These are phyloP conservation scores for Trididemnum nubilum DNA, from an alignment of 23 tunicate genomes.

Conservation along the genomic window DNA sequence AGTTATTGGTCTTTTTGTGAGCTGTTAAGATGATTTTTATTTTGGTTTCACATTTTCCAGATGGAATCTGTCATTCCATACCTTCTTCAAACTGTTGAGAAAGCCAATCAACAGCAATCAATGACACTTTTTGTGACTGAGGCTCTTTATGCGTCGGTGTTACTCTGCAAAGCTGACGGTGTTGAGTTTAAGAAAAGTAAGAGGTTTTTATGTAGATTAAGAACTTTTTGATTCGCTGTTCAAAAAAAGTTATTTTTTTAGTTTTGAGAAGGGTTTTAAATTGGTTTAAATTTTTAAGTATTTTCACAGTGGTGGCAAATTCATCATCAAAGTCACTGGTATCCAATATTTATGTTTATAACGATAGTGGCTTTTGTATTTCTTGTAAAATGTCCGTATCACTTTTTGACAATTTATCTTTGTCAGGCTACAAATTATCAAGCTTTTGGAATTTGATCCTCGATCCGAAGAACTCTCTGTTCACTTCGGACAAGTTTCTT, in stretches of 20 bases:
- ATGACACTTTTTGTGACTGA: constrained; percentile 60
- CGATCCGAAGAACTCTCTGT: constrained; percentile 50
- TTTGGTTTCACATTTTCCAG: too few relatives aligned
- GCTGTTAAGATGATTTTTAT: too few relatives aligned
- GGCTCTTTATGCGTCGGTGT: constrained; percentile 57
- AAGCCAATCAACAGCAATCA: constrained; percentile 54
- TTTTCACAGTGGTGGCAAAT: too few relatives aligned
- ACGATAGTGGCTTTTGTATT: too few relatives aligned
- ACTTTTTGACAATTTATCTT: not conserved
- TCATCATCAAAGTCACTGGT: too few relatives aligned
- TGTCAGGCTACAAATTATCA: constrained; percentile 42
- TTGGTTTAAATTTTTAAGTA: too few relatives aligned
- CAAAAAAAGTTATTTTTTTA: too few relatives aligned
- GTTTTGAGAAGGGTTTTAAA: too few relatives aligned
- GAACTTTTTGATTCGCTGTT: not conserved
- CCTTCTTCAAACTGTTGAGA: constrained; percentile 57
- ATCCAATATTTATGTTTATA: too few relatives aligned
- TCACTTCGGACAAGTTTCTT: constrained; percentile 65
- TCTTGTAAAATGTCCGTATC: not conserved
- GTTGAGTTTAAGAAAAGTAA: constrained; percentile 63
- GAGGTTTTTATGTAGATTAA: not conserved
- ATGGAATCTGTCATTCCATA: constrained; percentile 44
- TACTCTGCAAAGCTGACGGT: constrained; percentile 39
- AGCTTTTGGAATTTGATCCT: constrained; percentile 42
- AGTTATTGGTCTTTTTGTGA: too few relatives aligned